Evolutionary conservation across 2,113 vertebrate species (phyloP).

Genomic region (Trichechus manatus): DNA sequence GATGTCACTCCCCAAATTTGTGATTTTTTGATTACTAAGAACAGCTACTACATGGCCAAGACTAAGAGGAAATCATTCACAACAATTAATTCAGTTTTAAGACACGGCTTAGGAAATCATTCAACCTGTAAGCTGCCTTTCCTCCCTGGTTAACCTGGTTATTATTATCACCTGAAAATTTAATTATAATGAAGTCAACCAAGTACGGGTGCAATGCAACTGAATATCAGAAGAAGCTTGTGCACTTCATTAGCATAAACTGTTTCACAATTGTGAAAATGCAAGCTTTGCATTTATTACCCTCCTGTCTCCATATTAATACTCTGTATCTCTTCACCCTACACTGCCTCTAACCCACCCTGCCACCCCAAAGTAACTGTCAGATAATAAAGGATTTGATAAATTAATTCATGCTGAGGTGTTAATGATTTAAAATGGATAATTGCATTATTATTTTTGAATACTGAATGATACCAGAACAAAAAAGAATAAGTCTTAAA

Average conservation of each 20-base stretch:
- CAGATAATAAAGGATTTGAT: background rate
- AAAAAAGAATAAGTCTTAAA: background rate
- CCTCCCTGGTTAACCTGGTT: background rate
- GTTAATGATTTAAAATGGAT: background rate
- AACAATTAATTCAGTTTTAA: background rate
- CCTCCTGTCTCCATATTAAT: background rate
- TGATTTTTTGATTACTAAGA: background rate
- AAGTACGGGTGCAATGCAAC: background rate
- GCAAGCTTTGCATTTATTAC: background rate
- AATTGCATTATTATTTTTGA: slow-evolving; percentile 6
- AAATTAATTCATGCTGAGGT: background rate
- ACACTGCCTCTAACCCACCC: background rate
- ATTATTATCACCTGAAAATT: background rate
- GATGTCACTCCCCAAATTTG: background rate
- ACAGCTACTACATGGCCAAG: background rate
- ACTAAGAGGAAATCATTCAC: background rate
- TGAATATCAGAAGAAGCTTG: background rate
- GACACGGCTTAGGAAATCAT: background rate
- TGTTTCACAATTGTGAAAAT: background rate
- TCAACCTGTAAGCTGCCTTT: background rate
- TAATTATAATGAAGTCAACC: background rate
- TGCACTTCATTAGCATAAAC: background rate
- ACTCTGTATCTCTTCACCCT: background rate
- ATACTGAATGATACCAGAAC: background rate
- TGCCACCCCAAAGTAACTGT: background rate